Conservation (phyloP, 2,113 vertebrate genomes). For the Hemiprocne comata region DNA sequence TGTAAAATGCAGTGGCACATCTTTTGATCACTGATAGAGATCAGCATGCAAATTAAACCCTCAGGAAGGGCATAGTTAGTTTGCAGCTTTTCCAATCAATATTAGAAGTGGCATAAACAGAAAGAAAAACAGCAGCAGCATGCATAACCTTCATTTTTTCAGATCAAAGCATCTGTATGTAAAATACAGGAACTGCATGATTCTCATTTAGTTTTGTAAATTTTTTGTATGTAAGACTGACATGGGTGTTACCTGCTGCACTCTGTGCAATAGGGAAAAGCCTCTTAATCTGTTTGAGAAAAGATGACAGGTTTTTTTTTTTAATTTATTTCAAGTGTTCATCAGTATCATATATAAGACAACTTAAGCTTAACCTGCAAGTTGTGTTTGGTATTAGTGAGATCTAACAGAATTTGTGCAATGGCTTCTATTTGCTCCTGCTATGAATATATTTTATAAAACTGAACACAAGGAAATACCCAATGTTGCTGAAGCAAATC, state of each 20-base stretch:
- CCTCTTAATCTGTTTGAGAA: background rate
- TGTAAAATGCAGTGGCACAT: background rate
- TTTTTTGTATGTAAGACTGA: background rate
- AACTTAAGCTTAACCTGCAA: background rate
- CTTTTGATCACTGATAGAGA: background rate
- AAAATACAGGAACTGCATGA: background rate
- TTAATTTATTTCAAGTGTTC: background rate
- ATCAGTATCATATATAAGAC: background rate
- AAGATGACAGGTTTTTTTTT: background rate
- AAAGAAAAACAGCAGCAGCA: background rate
- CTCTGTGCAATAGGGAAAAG: background rate
- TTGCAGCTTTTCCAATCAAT: background rate
- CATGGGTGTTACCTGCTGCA: background rate
- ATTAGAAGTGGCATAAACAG: background rate
- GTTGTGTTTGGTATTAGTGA: background rate
- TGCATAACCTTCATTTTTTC: background rate
- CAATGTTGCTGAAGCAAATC: constrained; percentile 13
- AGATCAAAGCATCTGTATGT: background rate
- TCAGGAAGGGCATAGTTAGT: background rate
- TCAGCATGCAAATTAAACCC: background rate
- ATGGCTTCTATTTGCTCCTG: background rate
- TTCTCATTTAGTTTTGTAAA: background rate
- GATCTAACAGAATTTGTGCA: background rate
- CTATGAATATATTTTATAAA: background rate
- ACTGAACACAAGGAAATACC: background rate